Conservation (phyloP, 2,797 vertebrate species). For the Nyctibius grandis region DNA sequence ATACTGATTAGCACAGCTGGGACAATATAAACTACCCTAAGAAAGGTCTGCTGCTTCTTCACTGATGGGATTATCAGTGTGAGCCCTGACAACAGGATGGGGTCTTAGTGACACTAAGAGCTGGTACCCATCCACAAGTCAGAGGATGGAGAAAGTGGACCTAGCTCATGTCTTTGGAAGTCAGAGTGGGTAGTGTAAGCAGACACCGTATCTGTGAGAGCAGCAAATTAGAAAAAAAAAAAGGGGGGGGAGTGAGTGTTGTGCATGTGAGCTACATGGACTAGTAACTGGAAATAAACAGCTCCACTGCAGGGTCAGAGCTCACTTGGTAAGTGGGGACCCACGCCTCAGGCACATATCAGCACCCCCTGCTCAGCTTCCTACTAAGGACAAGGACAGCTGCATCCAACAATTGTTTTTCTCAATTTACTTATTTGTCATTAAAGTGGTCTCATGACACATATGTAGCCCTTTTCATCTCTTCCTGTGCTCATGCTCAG, state of each 20-base stretch:
- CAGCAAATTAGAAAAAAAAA: background rate
- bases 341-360: background rate
- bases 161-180: background rate
- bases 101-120: background rate
- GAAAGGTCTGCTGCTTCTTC: background rate
- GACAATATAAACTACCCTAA: background rate
- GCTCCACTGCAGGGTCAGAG: accelerated
- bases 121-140: background rate
- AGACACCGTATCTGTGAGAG: background rate
- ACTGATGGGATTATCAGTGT: background rate
- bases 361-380: background rate
- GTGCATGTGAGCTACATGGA: background rate
- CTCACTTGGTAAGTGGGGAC: background rate
- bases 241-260: accelerated
- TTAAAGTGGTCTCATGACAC: background rate
- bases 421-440: background rate
- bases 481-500: background rate
- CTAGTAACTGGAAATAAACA: background rate
- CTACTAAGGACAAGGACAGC: background rate
- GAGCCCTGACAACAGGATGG: accelerated
- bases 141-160: background rate
- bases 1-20: background rate
- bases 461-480: background rate
- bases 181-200: background rate
- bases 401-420: background rate